Evolutionary conservation across 2,113 vertebrate species (phyloP).

Genomic region (Mesembrinibis cayennensis): DNA sequence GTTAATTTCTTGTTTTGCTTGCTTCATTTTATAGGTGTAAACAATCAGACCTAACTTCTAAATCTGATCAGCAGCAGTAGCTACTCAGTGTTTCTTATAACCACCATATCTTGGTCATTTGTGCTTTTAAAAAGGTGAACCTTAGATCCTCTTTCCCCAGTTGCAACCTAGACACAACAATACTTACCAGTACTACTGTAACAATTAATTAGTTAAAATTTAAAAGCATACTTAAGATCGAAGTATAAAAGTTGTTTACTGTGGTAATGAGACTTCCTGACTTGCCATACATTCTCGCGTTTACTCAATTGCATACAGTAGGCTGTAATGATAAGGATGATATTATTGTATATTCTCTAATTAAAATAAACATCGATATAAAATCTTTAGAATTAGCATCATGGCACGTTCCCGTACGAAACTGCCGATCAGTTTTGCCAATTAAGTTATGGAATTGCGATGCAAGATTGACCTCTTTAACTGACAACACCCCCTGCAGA

Average conservation of each 20-base stretch:
- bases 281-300: neutral
- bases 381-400: neutral
- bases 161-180: neutral
- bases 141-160: neutral
- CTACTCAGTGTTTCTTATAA: neutral
- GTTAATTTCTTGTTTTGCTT: neutral
- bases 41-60: neutral
- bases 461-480: neutral
- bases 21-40: neutral
- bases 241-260: neutral
- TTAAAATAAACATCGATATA: neutral
- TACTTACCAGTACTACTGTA: neutral
- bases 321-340: neutral
- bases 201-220: neutral
- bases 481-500: too few relatives aligned
- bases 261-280: neutral
- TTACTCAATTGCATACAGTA: neutral
- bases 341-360: neutral
- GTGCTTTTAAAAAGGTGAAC: neutral
- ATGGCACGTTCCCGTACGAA: neutral
- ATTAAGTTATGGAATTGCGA: neutral
- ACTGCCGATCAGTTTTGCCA: neutral
- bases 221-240: neutral
- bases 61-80: neutral
- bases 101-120: rapidly evolving